Conservation (phyloP, 2,797 vertebrate species). For the Falco columbarius region DNA sequence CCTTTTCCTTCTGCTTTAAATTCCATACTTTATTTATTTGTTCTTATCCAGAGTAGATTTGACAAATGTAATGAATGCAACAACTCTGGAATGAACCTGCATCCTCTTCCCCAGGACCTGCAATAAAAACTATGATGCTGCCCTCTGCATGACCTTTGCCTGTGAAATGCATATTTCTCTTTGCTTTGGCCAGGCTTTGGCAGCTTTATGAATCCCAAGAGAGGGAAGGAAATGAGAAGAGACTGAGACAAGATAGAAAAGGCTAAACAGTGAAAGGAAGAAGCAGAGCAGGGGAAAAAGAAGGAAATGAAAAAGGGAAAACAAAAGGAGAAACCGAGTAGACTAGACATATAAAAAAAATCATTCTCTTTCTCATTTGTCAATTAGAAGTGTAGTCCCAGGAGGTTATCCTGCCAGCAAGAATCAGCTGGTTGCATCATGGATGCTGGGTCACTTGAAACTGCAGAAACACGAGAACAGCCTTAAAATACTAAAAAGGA, state of each 20-base stretch:
- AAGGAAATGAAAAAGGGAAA: conserved; percentile 6
- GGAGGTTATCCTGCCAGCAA: neutral
- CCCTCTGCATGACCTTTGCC: neutral
- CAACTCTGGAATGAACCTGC: neutral
- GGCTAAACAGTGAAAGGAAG: neutral
- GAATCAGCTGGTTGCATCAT: neutral
- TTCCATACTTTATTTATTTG: conserved; percentile 9
- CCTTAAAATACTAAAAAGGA: neutral
- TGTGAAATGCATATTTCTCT: conserved; percentile 47
- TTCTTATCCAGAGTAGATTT: neutral
- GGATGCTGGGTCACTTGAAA: neutral
- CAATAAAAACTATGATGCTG: neutral
- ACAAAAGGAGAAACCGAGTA: neutral
- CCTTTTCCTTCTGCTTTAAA: neutral
- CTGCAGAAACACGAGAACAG: neutral
- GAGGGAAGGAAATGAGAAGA: conserved; percentile 50
- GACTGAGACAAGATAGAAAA: conserved; percentile 49
- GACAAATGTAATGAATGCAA: conserved; percentile 32
- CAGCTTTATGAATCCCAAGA: conserved; percentile 60
- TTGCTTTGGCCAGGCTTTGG: conserved; percentile 32
- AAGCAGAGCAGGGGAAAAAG: neutral
- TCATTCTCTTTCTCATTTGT: neutral
- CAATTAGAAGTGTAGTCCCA: neutral
- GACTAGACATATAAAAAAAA: neutral
- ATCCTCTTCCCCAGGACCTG: neutral